Conservation (phyloP, 1,140 invertebrate species). For the Prorops nasuta region DNA sequence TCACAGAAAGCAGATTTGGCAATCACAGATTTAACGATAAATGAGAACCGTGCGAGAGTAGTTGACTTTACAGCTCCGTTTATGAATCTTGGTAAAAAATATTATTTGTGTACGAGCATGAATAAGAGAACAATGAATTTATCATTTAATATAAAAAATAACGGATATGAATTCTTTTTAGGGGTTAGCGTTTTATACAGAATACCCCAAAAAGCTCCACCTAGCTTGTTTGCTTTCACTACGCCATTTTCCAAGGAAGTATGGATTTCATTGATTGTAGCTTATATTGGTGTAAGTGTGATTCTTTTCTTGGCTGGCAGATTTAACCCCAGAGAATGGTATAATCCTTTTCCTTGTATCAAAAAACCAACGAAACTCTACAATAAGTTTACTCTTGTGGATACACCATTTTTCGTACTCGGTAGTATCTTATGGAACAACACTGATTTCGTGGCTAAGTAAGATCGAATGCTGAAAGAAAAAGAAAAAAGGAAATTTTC, state of each 20-base stretch:
- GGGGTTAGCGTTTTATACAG: constrained; percentile 83
- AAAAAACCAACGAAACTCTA: constrained; percentile 68
- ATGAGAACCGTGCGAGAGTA: constrained; percentile 73
- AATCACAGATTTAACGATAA: constrained; percentile 87
- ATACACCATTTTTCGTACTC: constrained; percentile 81
- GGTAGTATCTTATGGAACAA: constrained; percentile 78
- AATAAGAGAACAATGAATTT: too few relatives aligned
- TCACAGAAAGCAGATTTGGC: constrained; percentile 75
- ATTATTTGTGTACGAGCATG: too few relatives aligned
- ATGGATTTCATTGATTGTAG: constrained; percentile 75
- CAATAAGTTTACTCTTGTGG: constrained; percentile 79
- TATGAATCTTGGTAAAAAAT: constrained; percentile 77
- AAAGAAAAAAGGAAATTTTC: background rate
- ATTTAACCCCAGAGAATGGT: constrained; percentile 79
- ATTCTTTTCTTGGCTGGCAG: constrained; percentile 79
- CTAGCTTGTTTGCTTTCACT: constrained; percentile 81
- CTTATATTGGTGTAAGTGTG: constrained; percentile 76
- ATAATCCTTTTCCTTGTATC: constrained; percentile 75
- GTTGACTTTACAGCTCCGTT: constrained; percentile 89
- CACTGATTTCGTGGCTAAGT: constrained; percentile 75
- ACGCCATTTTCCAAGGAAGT: constrained; percentile 80
- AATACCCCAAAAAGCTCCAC: constrained; percentile 72
- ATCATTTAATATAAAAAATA: too few relatives aligned
- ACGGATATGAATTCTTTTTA: too few relatives aligned
- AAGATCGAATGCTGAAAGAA: constrained; percentile 26